Percentiles rank a stretch among this genome's conserved stretches.
Conservation (phyloP, 2,888 invertebrate species). For the Drosophila putrida region DNA sequence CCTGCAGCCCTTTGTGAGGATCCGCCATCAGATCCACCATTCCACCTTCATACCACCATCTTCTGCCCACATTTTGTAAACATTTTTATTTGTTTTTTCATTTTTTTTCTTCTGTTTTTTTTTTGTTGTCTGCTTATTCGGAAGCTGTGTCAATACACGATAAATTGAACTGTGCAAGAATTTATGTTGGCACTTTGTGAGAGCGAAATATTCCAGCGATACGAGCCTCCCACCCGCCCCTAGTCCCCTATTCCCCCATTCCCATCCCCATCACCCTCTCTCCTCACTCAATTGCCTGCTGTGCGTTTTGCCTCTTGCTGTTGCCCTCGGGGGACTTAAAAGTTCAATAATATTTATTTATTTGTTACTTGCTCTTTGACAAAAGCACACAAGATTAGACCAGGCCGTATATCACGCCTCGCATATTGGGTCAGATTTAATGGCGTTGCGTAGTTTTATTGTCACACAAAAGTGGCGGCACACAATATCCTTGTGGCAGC, state of each 20-base stretch:
- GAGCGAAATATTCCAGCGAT: conserved; percentile 41
- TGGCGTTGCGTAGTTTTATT: conserved; percentile 64
- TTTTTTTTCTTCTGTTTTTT: conserved; percentile 16
- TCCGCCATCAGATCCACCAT: conserved; percentile 21
- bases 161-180: conserved; percentile 77
- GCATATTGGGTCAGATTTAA: conserved; percentile 71
- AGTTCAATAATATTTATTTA: conserved; percentile 80
- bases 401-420: conserved; percentile 68
- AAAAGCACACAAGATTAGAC: conserved; percentile 73
- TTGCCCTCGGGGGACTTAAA: conserved; percentile 67
- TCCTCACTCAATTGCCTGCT: conserved; percentile 47
- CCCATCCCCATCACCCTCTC: not conserved
- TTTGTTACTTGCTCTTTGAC: conserved; percentile 77
- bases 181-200: conserved; percentile 74
- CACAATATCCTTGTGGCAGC: conserved; percentile 31
- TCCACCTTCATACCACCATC: conserved; percentile 1
- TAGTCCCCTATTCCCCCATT: too few species aligned
- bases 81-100: conserved; percentile 68
- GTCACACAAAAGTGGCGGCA: conserved; percentile 44
- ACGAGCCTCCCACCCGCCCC: not conserved
- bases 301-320: conserved; percentile 19
- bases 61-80: conserved; percentile 65
- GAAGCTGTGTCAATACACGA: conserved; percentile 75
- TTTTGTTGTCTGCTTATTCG: conserved; percentile 37
- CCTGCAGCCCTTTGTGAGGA: conserved; percentile 38